Percentiles rank a stretch among this genome's conserved stretches.
Evolutionary conservation across 2,888 invertebrate species (phyloP).

Genomic region (Eurois occulta): DNA sequence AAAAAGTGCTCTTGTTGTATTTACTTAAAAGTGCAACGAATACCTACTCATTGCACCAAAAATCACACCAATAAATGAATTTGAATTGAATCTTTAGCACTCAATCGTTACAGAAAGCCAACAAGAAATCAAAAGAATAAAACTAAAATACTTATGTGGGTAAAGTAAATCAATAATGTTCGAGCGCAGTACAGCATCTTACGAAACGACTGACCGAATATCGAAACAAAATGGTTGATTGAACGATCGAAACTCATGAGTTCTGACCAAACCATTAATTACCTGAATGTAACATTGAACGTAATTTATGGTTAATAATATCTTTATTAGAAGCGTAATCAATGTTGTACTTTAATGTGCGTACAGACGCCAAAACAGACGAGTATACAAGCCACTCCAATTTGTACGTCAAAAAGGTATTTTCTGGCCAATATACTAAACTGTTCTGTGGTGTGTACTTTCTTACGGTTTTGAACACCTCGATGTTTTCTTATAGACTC

Average conservation of each 20-base stretch:
- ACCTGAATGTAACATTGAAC: slow-evolving; percentile 68
- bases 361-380: slow-evolving; percentile 12
- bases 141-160: not conserved
- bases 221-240: slow-evolving; percentile 72
- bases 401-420: not conserved
- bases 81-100: not conserved
- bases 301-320: slow-evolving; percentile 77
- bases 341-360: not conserved
- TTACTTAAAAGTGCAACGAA: not conserved
- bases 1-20: not conserved
- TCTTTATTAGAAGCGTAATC: slow-evolving; percentile 60
- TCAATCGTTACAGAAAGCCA: slow-evolving; percentile 14
- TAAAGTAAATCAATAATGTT: slow-evolving; percentile 11
- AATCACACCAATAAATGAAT: too few species aligned
- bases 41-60: too few species aligned
- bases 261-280: slow-evolving; percentile 73
- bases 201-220: slow-evolving; percentile 71
- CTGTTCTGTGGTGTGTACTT: slow-evolving; percentile 26
- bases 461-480: slow-evolving; percentile 38
- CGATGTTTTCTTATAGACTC: slow-evolving; percentile 24
- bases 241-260: slow-evolving; percentile 71
- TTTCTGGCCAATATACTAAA: not conserved
- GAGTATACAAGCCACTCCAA: not conserved
- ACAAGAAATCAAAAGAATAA: slow-evolving; percentile 5
- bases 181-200: slow-evolving; percentile 67